Percentiles rank a stretch among this genome's conserved stretches.
Evolutionary conservation across 2,888 invertebrate genomes (phyloP).

Genomic region (Mesodorylaimus sp.): DNA sequence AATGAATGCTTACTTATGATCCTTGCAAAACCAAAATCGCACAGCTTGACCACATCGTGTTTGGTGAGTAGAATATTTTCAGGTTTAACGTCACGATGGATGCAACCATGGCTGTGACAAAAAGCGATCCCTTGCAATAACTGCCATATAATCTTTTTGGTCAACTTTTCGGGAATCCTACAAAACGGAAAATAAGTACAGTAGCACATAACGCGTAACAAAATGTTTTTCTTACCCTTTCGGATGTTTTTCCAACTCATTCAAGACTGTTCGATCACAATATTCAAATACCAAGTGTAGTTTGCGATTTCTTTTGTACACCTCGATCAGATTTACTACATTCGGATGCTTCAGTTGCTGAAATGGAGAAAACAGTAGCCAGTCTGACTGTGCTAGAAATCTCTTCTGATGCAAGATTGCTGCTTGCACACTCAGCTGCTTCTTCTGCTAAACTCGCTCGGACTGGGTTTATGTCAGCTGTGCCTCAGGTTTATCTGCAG

Average conservation of each 20-base stretch:
- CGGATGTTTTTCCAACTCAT: conserved; percentile 83
- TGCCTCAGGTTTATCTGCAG: too few species aligned
- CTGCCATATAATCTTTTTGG: conserved; percentile 83
- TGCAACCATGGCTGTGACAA: conserved; percentile 87
- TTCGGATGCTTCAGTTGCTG: conserved; percentile 96
- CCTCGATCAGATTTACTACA: conserved; percentile 85
- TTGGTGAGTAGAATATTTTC: conserved; percentile 88
- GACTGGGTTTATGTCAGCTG: too few species aligned
- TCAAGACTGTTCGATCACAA: conserved; percentile 87
- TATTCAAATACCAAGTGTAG: conserved; percentile 95
- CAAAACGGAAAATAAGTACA: conserved; percentile 13
- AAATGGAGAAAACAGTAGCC: conserved; percentile 19
- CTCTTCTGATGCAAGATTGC: too few species aligned
- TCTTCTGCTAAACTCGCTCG: too few species aligned
- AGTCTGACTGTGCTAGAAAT: too few species aligned
- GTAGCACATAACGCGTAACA: background rate
- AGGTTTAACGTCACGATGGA: conserved; percentile 92
- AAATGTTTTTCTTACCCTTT: conserved; percentile 45
- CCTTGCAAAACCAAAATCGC: conserved; percentile 95
- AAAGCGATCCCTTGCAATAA: conserved; percentile 83
- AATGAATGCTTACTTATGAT: conserved; percentile 46
- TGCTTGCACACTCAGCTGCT: too few species aligned
- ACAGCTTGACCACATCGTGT: conserved; percentile 81
- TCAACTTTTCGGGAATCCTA: conserved; percentile 58
- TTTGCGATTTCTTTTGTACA: conserved; percentile 81